Conservation (phyloP, 1,140 invertebrate genomes). For the Ctenoplectra terminalis region DNA sequence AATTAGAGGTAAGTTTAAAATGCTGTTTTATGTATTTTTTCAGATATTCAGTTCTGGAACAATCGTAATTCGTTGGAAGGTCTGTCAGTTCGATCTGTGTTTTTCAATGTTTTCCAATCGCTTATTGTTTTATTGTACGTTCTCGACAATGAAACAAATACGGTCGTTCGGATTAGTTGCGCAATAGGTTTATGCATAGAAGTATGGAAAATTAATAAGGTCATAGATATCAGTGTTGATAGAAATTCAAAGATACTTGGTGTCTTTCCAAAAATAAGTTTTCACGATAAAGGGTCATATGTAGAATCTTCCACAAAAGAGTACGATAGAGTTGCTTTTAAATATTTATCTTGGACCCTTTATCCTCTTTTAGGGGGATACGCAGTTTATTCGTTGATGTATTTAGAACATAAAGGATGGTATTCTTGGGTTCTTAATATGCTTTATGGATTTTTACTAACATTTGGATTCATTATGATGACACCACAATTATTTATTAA, state of each 20-base stretch:
- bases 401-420: conserved; percentile 99
- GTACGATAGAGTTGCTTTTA: conserved; percentile 98
- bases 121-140: conserved; percentile 98
- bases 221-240: conserved; percentile 92
- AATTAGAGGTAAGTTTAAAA: not conserved
- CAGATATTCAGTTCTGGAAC: conserved; percentile 99
- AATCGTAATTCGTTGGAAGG: conserved; percentile 98
- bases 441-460: conserved; percentile 98
- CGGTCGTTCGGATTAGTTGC: conserved; percentile 95
- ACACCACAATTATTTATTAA: conserved; percentile 99
- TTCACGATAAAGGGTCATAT: conserved; percentile 98
- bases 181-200: conserved; percentile 98
- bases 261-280: conserved; percentile 90
- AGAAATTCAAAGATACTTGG: conserved; percentile 89
- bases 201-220: conserved; percentile 99
- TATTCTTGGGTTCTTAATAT: conserved; percentile 97
- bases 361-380: conserved; percentile 97
- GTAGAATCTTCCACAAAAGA: conserved; percentile 96
- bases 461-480: conserved; percentile 99
- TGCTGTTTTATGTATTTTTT: conserved; percentile 65
- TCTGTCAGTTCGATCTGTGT: conserved; percentile 98
- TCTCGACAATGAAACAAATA: conserved; percentile 99
- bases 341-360: conserved; percentile 97
- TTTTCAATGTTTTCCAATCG: conserved; percentile 99
- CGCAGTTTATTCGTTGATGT: conserved; percentile 97